Percentiles rank a stretch among this genome's conserved stretches.
Evolutionary conservation across 2,113 vertebrate genomes (phyloP).

Genomic region (Apistogramma diplotaenia): DNA sequence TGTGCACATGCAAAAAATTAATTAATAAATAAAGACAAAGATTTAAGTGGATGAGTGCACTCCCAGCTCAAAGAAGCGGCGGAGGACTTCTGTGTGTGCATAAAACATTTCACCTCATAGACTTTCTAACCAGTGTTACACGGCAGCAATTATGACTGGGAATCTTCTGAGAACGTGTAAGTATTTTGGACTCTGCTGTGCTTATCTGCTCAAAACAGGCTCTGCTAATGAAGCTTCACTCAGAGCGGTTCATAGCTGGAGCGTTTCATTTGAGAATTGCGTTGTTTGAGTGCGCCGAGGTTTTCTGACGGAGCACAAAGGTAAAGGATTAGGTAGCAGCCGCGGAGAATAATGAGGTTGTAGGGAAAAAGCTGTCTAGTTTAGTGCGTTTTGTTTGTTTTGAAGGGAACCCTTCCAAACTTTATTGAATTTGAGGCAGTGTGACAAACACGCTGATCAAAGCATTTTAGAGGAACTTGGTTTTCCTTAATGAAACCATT

Average conservation of each 20-base stretch:
- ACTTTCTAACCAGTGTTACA: conserved; percentile 4
- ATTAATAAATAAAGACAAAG: not conserved
- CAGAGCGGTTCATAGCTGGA: conserved; percentile 35
- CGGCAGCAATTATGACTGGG: conserved; percentile 42
- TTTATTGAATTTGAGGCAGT: not conserved
- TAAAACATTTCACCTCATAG: not conserved
- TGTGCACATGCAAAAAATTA: not conserved
- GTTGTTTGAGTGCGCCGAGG: conserved; percentile 11
- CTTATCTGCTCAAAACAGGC: conserved; percentile 66
- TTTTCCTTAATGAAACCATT: not conserved
- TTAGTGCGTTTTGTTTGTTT: conserved; percentile 1
- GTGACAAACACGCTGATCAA: not conserved
- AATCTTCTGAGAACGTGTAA: conserved; percentile 37
- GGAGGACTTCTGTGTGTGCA: not conserved
- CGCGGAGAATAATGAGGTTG: conserved; percentile 35
- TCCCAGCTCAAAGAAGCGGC: not conserved
- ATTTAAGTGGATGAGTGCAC: not conserved
- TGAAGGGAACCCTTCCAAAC: not conserved
- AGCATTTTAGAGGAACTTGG: not conserved
- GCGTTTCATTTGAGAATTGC: conserved; percentile 24
- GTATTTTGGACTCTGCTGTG: conserved; percentile 46
- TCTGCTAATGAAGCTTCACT: conserved; percentile 60
- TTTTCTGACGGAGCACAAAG: conserved; percentile 24
- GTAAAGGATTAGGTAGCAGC: conserved; percentile 28
- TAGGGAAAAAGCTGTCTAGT: conserved; percentile 21